Evolutionary conservation across 2,888 invertebrate genomes (phyloP).

Genomic region (Caenorhabditis uteleia): DNA sequence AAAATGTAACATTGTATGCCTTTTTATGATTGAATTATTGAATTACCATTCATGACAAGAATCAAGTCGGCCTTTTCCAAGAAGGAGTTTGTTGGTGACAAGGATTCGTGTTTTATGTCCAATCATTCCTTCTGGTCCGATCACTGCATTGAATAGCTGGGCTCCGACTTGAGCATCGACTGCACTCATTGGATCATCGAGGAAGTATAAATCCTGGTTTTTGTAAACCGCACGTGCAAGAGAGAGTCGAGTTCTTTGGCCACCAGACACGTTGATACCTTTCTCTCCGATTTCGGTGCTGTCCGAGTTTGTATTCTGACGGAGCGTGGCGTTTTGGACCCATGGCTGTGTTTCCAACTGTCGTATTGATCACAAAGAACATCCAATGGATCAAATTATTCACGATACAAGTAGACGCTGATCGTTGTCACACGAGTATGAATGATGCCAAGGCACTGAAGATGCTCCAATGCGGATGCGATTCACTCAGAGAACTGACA

Average conservation of each 20-base stretch:
- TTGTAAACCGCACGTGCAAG: slow-evolving; percentile 89
- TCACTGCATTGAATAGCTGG: slow-evolving; percentile 75
- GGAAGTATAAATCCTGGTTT: slow-evolving; percentile 86
- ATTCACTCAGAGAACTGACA: slow-evolving; percentile 41
- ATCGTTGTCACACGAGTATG: slow-evolving; percentile 38
- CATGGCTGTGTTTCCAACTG: no score
- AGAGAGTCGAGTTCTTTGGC: slow-evolving; percentile 78
- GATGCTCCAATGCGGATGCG: slow-evolving; percentile 33
- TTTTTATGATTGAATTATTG: no score
- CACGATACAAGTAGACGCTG: slow-evolving; percentile 34
- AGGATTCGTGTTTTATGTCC: slow-evolving; percentile 80
- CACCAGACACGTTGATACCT: slow-evolving; percentile 68
- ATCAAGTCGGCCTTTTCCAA: slow-evolving; percentile 89
- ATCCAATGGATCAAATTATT: slow-evolving; percentile 37
- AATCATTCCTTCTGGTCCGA: slow-evolving; percentile 68
- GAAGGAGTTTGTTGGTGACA: slow-evolving; percentile 93
- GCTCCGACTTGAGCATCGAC: slow-evolving; percentile 97
- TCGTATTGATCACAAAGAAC: slow-evolving; percentile 47
- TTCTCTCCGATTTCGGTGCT: no score
- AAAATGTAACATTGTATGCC: no score
- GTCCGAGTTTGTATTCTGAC: no score
- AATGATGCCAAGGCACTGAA: slow-evolving; percentile 33
- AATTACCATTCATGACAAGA: slow-evolving; percentile 86
- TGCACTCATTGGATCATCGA: slow-evolving; percentile 93
- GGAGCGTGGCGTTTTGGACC: no score